Percentiles rank a stretch among this genome's conserved stretches.
These are phyloP conservation scores for Phyllotis vaccarum DNA, from an alignment of 2,797 vertebrate species.

Conservation along the genomic window DNA sequence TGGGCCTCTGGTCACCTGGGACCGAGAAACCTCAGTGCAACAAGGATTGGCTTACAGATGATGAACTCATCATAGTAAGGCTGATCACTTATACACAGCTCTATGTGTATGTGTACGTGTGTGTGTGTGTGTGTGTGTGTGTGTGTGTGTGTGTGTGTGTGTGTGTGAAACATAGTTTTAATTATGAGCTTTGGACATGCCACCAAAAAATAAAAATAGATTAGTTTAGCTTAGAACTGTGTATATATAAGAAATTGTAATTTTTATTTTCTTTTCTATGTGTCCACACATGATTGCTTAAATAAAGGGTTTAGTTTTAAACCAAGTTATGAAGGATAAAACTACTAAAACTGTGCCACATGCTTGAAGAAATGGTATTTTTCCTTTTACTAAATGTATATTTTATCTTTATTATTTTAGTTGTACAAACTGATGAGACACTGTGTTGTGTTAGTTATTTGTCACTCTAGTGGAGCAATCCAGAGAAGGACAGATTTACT, in stretches of 20 bases:
- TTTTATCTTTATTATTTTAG: background rate
- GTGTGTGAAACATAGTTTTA: background rate
- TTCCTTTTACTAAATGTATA: background rate
- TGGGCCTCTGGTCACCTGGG: no score
- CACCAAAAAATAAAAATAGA: background rate
- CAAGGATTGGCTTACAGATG: background rate
- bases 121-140: background rate
- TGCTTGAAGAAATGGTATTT: background rate
- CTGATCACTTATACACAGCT: background rate
- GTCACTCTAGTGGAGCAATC: background rate
- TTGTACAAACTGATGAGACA: background rate
- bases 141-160: background rate
- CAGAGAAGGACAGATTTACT: background rate
- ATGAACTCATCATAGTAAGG: background rate
- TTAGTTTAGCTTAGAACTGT: background rate
- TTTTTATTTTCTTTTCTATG: background rate
- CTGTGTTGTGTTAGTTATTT: background rate
- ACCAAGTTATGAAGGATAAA: background rate
- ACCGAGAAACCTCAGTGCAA: no score
- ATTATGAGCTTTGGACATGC: background rate
- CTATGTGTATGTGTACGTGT: background rate
- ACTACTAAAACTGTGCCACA: background rate
- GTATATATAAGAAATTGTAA: background rate
- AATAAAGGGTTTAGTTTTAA: background rate
- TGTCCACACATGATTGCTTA: background rate